These are phyloP conservation scores for Eupithecia subfuscata DNA, from an alignment of 2,888 invertebrate species.

Conservation along the genomic window DNA sequence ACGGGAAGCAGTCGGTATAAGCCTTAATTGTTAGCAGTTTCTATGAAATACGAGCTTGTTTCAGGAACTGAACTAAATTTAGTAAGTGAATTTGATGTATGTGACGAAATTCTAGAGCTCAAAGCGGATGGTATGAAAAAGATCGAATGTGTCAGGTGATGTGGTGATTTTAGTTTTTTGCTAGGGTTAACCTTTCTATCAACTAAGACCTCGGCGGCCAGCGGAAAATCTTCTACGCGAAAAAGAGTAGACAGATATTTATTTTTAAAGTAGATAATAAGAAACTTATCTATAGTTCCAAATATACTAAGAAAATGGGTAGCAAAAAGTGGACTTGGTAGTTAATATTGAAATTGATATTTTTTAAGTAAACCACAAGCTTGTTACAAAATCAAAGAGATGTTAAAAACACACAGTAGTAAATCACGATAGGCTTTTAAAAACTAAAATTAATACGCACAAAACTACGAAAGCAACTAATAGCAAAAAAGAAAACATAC, in stretches of 20 bases:
- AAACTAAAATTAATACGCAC: neutral
- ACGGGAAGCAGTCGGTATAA: constrained; percentile 62
- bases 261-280: too few relatives aligned
- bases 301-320: neutral
- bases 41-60: constrained; percentile 28
- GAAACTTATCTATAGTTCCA: neutral
- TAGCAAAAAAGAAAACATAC: constrained; percentile 19
- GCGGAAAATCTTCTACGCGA: too few relatives aligned
- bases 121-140: neutral
- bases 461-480: constrained; percentile 15
- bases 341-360: neutral
- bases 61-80: neutral
- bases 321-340: neutral
- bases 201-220: neutral
- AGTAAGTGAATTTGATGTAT: neutral
- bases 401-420: neutral
- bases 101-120: neutral
- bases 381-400: neutral
- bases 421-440: constrained; percentile 1
- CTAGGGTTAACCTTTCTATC: neutral
- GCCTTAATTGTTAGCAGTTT: constrained; percentile 64
- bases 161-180: neutral
- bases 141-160: neutral
- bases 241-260: neutral
- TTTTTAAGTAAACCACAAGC: neutral